These are phyloP conservation scores for Xestia rhomboidea DNA, from an alignment of 2,888 invertebrate species.

Conservation along the genomic window DNA sequence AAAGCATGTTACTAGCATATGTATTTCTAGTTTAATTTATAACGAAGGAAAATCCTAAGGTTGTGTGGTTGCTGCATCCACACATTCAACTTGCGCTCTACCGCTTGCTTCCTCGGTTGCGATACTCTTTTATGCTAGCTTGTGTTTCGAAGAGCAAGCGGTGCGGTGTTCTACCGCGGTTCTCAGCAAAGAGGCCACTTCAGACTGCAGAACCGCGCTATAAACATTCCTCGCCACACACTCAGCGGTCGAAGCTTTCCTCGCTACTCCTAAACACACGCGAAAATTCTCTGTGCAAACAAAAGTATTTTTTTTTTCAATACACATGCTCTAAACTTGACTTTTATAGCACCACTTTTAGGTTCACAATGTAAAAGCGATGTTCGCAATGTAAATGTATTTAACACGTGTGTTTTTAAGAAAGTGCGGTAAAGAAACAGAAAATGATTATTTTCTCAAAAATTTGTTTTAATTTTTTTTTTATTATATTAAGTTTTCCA, in stretches of 20 bases:
- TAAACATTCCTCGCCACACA: constrained; percentile 98
- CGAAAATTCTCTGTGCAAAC: constrained; percentile 96
- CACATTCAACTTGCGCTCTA: constrained; percentile 13
- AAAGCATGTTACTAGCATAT: not conserved
- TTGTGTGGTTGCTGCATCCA: constrained; percentile 11
- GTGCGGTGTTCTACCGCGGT: constrained; percentile 96
- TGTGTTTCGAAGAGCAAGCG: constrained; percentile 96
- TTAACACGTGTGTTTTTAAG: not conserved
- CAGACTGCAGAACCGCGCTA: constrained; percentile 99
- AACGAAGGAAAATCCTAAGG: constrained; percentile 4
- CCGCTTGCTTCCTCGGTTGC: constrained; percentile 9
- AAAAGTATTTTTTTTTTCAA: constrained; percentile 14
- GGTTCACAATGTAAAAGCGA: no score
- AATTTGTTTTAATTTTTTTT: not conserved
- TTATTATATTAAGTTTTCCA: not conserved
- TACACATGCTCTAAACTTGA: not conserved
- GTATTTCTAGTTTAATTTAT: not conserved
- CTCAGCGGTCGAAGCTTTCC: constrained; percentile 96
- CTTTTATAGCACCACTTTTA: not conserved
- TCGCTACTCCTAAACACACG: constrained; percentile 96
- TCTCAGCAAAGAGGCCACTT: constrained; percentile 98
- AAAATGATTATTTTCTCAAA: not conserved
- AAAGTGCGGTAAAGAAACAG: not conserved
- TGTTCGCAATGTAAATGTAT: no score
- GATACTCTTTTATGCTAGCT: constrained; percentile 89